phyloP scores from a whole-genome alignment of 2,113 vertebrate genomes.

The Gymnobelideus leadbeateri region DNA sequence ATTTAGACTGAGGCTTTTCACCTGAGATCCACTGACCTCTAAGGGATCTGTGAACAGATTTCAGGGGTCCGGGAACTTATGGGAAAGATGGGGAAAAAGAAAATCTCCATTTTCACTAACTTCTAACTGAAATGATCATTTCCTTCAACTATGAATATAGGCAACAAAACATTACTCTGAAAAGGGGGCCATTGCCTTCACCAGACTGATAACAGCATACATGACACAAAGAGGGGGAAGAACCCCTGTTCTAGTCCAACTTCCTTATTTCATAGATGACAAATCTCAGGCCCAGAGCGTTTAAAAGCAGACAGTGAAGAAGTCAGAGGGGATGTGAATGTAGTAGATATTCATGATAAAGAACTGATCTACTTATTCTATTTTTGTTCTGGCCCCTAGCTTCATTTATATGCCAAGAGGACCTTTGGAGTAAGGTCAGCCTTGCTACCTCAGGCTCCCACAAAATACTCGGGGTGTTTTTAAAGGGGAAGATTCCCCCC shows the following conservation, averaged over 20 bases:
- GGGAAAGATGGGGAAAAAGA: background rate
- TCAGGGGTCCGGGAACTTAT: background rate
- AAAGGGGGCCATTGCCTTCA: background rate
- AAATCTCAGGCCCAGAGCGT: background rate
- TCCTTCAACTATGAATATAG: background rate
- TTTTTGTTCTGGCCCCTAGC: background rate
- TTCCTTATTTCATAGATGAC: background rate
- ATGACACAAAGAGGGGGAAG: background rate
- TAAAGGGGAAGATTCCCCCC: background rate
- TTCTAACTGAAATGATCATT: background rate
- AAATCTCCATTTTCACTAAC: background rate
- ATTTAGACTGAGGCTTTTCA: background rate
- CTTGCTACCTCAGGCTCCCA: background rate
- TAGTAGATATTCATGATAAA: background rate
- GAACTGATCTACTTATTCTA: background rate
- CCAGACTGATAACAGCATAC: rapidly evolving
- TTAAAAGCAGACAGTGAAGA: background rate
- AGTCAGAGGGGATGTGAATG: background rate
- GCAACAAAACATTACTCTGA: background rate
- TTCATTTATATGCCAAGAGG: background rate
- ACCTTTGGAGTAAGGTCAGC: background rate
- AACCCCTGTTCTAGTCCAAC: background rate
- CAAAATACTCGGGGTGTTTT: background rate
- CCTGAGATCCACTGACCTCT: background rate
- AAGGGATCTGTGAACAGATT: background rate